A percentile compares a stretch with the other conserved stretches of the same genome.
These are phyloP conservation scores for Halocynthia aurantium DNA, from an alignment of 23 tunicate species.

Conservation along the genomic window DNA sequence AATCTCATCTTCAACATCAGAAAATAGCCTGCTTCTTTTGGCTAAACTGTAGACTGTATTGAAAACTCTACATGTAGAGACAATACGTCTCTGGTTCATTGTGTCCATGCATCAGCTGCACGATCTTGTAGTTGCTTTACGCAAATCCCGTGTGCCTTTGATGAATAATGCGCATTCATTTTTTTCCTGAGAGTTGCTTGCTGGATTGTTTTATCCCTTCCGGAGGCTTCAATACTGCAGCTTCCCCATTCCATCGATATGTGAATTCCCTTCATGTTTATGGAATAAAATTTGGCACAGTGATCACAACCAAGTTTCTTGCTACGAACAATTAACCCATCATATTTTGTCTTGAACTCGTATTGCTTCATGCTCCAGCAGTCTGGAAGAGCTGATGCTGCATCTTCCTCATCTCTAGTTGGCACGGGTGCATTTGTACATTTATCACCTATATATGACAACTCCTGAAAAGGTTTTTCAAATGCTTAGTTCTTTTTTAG, in stretches of 20 bases:
- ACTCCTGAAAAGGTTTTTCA: no score
- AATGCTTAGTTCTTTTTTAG: no score
- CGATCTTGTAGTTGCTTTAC: constrained; percentile 25
- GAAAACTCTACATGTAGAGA: constrained; percentile 40
- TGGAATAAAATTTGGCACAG: constrained; percentile 35
- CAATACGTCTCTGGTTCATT: constrained; percentile 10
- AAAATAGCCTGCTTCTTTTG: constrained; percentile 40
- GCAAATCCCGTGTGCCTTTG: constrained; percentile 24
- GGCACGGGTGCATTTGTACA: background rate
- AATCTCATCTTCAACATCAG: constrained; percentile 42
- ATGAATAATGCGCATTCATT: constrained; percentile 29
- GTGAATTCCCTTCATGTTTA: constrained; percentile 28
- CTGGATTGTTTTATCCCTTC: no score
- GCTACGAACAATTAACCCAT: constrained; percentile 28
- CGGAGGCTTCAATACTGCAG: constrained; percentile 33
- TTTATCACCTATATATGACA: no score
- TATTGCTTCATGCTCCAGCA: constrained; percentile 44
- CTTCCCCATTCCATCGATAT: constrained; percentile 41
- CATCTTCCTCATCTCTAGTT: constrained; percentile 11
- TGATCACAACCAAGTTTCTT: constrained; percentile 50
- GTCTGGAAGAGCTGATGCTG: constrained; percentile 29
- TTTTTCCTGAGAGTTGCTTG: constrained; percentile 40
- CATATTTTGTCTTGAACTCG: constrained; percentile 42
- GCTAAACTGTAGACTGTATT: constrained; percentile 60
- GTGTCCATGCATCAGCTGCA: constrained; percentile 10